Base-by-base conservation (phyloP, 1,140 invertebrate genomes). In the Drosophila auraria region DNA sequence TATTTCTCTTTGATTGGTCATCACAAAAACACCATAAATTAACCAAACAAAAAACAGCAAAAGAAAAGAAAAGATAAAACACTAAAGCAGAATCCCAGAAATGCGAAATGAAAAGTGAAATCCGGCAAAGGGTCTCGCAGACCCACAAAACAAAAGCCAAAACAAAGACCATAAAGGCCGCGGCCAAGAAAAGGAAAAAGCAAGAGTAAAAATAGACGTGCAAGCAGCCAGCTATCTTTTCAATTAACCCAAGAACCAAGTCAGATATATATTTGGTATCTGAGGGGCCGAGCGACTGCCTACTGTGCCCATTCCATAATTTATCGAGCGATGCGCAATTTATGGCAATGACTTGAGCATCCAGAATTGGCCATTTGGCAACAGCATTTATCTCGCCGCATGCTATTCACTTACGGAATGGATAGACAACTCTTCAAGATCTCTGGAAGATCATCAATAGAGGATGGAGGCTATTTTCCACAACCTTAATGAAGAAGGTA, bases 281-380 rank as follows among this genome's bases (percentile, higher is more conserved):
- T 51, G 54, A 33, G 30, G 30, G 63, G 58, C 61, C 50, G 45
- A 45, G 8, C 38, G 75, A 78, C 57, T 78, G 75, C 72, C 59
- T 44, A 78, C 74, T 78, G 75, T 57, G 64, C 65, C 65, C 65
- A 70, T 78, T 78, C 75, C 75, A 79, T 79, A 79, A 79, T 76
- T 76, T 74, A 82, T 73, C 47, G 68, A 23, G 33, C 47, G 23
- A 73, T 81, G 23, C 25, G 60, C 66, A 79, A 87, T 87, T 87
- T 87, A 83, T 70, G 81, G 84, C 81, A 81, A 87, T 87, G 84
- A 87, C 84, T 83, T 50, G 77, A 76, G 69, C 80, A 65, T 68
- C 62, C 63, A 77, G 60, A 76, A 64, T 63, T 60, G 75, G 74
- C 72, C 61, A 68, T 77, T 78, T 49, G 58, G 60, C 56, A 5